Conservation (phyloP, 2,888 invertebrate species). For the Psococerastis gibbosa region DNA sequence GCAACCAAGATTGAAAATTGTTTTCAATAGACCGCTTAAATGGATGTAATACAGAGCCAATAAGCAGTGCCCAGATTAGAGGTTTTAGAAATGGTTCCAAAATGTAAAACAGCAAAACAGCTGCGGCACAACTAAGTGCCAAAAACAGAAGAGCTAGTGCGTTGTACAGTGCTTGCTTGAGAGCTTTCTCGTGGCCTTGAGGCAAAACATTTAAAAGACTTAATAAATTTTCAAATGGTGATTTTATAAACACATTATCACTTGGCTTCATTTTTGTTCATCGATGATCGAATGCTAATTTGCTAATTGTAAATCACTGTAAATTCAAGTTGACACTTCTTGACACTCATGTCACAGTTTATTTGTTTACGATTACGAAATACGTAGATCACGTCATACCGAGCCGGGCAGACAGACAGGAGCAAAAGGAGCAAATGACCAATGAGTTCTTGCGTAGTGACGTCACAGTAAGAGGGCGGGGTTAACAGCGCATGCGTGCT, state of each 20-base stretch:
- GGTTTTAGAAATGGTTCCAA: constrained; percentile 86
- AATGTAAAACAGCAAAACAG: constrained; percentile 63
- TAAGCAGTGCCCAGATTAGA: constrained; percentile 84
- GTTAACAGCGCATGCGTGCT: too few species aligned
- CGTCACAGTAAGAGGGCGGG: too few species aligned
- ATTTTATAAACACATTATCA: neutral
- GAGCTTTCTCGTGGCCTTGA: constrained; percentile 68
- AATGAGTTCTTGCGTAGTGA: too few species aligned
- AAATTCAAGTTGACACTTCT: too few species aligned
- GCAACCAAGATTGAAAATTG: constrained; percentile 60
- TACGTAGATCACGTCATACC: too few species aligned
- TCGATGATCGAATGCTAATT: too few species aligned
- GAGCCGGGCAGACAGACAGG: too few species aligned
- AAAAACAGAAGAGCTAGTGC: constrained; percentile 64
- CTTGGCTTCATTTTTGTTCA: neutral
- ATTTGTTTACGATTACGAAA: too few species aligned
- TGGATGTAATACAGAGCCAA: constrained; percentile 94
- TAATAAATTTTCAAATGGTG: constrained; percentile 46
- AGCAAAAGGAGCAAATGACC: too few species aligned
- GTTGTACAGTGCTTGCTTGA: constrained; percentile 82
- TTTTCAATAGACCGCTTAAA: constrained; percentile 68
- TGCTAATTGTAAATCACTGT: too few species aligned
- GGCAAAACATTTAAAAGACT: constrained; percentile 47
- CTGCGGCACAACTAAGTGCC: constrained; percentile 43
- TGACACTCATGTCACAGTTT: too few species aligned